phyloP scores from a whole-genome alignment of 2,113 vertebrate genomes.

The Ochotona curzoniae region DNA sequence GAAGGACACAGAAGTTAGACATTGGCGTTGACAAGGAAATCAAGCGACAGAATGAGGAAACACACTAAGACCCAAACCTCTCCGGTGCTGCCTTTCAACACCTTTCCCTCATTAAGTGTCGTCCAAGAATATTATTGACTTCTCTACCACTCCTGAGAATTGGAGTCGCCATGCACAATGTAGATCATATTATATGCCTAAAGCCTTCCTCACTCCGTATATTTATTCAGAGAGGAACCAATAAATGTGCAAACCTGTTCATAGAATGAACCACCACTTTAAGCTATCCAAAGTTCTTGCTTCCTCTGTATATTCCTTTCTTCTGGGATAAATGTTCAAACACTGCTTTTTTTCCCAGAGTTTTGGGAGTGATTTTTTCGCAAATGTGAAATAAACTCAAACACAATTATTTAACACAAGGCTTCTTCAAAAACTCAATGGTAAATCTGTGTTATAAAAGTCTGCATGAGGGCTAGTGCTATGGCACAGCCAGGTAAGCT shows the following conservation, averaged over 20 bases:
- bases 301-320: constrained; percentile 31
- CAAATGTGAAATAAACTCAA: constrained; percentile 23
- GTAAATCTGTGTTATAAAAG: no score
- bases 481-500: no score
- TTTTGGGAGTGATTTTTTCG: not conserved
- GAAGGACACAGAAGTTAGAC: not conserved
- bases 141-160: no score
- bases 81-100: not conserved
- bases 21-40: not conserved
- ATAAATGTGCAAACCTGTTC: not conserved
- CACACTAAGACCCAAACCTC: not conserved
- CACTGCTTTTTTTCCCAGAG: not conserved
- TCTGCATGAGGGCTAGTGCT: no score
- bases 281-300: not conserved
- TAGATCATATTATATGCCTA: no score
- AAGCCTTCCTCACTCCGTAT: no score
- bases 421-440: not conserved
- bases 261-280: not conserved
- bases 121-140: no score
- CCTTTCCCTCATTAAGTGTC: no score
- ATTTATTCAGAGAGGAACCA: no score
- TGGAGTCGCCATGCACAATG: no score
- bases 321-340: constrained; percentile 12
- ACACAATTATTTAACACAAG: constrained; percentile 4
- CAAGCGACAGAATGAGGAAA: not conserved